phyloP scores from a whole-genome alignment of 2,797 vertebrate species.

The Amazona finschi region DNA sequence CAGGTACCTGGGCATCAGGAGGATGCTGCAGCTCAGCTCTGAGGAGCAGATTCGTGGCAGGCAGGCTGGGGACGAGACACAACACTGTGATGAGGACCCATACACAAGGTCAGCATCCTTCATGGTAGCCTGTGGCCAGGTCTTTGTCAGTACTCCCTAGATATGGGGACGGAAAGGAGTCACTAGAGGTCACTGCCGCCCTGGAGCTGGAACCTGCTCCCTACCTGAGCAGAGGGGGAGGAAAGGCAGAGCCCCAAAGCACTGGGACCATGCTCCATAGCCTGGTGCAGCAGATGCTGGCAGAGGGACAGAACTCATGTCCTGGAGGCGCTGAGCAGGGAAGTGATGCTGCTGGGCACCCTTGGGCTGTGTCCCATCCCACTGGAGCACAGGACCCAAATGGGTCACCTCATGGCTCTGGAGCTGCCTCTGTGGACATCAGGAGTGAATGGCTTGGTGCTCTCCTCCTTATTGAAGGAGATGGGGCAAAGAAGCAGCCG shows the following conservation, averaged over 20 bases:
- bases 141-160: not conserved
- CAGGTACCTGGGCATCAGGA: not conserved
- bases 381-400: not conserved
- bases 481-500: not conserved
- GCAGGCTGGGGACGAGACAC: not conserved
- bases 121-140: rapidly evolving
- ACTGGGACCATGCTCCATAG: not conserved
- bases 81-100: too few species aligned
- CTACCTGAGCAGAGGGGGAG: not conserved
- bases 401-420: rapidly evolving
- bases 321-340: not conserved
- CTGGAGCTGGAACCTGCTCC: not conserved
- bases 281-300: not conserved
- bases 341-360: not conserved
- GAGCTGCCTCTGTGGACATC: not conserved
- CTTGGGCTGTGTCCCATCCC: not conserved
- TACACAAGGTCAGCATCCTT: not conserved
- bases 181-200: not conserved
- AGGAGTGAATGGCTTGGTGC: not conserved
- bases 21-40: not conserved
- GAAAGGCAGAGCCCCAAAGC: not conserved
- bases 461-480: not conserved
- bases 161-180: not conserved
- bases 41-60: not conserved
- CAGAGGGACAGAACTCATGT: not conserved